A percentile compares a stretch with the other conserved stretches of the same genome.
Evolutionary conservation across 2,888 invertebrate species (phyloP).

Genomic region (Trachelus iudaicus): DNA sequence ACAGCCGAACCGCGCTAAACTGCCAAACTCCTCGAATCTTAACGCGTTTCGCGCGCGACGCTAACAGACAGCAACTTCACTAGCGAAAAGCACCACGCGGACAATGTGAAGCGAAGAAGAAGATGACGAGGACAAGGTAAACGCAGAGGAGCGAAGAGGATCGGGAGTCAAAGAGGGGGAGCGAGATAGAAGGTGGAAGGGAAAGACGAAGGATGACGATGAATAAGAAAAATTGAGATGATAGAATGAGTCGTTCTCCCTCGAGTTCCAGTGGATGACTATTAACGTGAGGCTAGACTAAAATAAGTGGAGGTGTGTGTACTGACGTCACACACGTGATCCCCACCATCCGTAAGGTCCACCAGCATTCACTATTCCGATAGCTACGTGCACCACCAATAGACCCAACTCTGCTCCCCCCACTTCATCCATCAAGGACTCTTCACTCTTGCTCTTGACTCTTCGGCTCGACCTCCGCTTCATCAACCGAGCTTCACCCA

Average conservation of each 20-base stretch:
- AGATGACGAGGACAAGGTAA: too few species aligned
- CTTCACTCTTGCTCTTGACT: too few species aligned
- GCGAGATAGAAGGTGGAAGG: not conserved
- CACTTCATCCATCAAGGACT: too few species aligned
- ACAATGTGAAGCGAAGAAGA: not conserved
- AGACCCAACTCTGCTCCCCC: not conserved
- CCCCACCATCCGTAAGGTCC: conserved; percentile 24
- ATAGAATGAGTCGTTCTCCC: conserved; percentile 19
- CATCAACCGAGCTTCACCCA: too few species aligned
- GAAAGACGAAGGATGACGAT: not conserved
- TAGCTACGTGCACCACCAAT: not conserved
- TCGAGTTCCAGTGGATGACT: conserved; percentile 51
- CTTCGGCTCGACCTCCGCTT: too few species aligned
- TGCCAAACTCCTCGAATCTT: conserved; percentile 11
- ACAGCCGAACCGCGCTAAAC: not conserved
- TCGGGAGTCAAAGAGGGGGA: conserved; percentile 12
- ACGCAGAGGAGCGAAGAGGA: conserved; percentile 9
- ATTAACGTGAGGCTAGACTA: conserved; percentile 38
- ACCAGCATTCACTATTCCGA: conserved; percentile 5
- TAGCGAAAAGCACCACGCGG: not conserved
- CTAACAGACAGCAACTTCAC: not conserved
- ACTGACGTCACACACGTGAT: conserved; percentile 26
- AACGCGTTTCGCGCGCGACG: conserved; percentile 16
- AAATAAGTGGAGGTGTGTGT: conserved; percentile 39
- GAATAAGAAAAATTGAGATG: conserved; percentile 1